Conservation (phyloP, 2,888 invertebrate species). For the Patella pellucida region DNA sequence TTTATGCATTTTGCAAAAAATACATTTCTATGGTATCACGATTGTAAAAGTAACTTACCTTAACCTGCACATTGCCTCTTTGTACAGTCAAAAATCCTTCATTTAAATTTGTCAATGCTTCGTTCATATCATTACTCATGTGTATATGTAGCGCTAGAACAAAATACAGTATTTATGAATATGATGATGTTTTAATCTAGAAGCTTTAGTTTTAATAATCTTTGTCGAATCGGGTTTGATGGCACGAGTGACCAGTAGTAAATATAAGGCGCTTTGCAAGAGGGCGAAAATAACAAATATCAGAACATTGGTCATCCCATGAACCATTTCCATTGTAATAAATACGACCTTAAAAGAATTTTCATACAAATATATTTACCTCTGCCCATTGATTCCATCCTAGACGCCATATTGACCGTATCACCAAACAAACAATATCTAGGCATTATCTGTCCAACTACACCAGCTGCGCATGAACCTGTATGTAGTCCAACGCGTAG, state of each 20-base stretch:
- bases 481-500: slow-evolving; percentile 65
- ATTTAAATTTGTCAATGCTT: slow-evolving; percentile 42
- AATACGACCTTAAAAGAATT: not conserved
- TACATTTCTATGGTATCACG: not conserved
- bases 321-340: too few species aligned
- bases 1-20: too few species aligned
- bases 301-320: not conserved
- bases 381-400: slow-evolving; percentile 65
- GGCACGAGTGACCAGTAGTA: too few species aligned
- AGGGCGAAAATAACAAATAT: not conserved
- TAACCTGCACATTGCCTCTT: slow-evolving; percentile 57
- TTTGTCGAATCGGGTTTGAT: too few species aligned
- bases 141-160: slow-evolving; percentile 57
- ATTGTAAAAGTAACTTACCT: slow-evolving; percentile 40
- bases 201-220: too few species aligned
- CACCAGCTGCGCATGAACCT: slow-evolving; percentile 67
- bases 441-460: slow-evolving; percentile 63
- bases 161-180: too few species aligned
- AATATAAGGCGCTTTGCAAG: not conserved
- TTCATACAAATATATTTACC: slow-evolving; percentile 35
- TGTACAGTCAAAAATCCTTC: slow-evolving; percentile 54
- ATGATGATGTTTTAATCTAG: too few species aligned
- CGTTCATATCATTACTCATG: slow-evolving; percentile 50
- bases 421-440: slow-evolving; percentile 65
- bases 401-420: slow-evolving; percentile 61